Evolutionary conservation across 1,140 invertebrate species (phyloP).

Genomic region (Matsumurasca onukii): DNA sequence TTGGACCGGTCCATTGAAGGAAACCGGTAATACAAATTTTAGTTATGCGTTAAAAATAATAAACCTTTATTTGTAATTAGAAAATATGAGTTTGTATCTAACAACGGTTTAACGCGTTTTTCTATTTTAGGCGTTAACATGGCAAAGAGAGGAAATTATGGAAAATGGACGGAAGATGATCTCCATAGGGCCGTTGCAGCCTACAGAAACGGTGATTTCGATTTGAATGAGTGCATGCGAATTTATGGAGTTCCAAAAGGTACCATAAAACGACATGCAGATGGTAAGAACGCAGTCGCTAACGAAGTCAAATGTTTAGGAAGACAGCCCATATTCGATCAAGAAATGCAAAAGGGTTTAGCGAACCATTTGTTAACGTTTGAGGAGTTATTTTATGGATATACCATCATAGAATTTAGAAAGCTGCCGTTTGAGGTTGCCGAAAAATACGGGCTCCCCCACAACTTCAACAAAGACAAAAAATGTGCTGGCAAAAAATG

Average conservation of each 20-base stretch:
- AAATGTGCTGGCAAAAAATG: conserved; percentile 24
- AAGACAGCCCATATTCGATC: background rate
- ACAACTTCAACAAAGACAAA: conserved; percentile 29
- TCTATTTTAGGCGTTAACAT: background rate
- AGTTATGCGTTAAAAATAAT: background rate
- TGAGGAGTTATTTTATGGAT: background rate
- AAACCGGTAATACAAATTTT: background rate
- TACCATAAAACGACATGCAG: conserved; percentile 4
- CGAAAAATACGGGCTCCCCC: conserved; percentile 21
- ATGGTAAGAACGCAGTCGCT: background rate
- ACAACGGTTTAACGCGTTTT: background rate
- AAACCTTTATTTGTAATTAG: background rate
- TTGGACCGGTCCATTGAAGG: background rate
- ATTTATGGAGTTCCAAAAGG: conserved; percentile 10
- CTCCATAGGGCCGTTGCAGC: background rate
- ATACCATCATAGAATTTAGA: background rate
- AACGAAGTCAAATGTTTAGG: background rate
- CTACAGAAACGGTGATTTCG: background rate
- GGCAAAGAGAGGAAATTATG: conserved; percentile 9
- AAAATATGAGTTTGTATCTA: background rate
- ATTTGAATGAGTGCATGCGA: background rate
- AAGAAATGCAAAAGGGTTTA: background rate
- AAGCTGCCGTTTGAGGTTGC: conserved; percentile 27
- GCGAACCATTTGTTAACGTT: background rate
- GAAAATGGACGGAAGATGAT: background rate